phyloP scores from a whole-genome alignment of 2,797 vertebrate genomes.

The Anabas testudineus region DNA sequence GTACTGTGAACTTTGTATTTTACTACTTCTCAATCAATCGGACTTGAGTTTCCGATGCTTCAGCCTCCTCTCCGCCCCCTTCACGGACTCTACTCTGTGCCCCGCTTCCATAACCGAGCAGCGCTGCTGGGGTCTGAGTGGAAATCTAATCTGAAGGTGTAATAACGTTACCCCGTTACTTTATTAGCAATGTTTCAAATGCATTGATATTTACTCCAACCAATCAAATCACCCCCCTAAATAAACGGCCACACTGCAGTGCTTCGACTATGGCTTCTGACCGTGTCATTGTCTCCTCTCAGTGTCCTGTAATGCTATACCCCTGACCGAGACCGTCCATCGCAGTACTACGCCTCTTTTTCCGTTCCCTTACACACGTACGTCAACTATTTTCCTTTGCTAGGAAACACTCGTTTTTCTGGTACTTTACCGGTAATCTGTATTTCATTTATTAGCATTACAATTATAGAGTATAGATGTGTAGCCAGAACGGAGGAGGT shows the following conservation, averaged over 20 bases:
- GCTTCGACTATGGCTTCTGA: constrained; percentile 7
- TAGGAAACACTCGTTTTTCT: not conserved
- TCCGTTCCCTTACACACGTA: constrained; percentile 56
- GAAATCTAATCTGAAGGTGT: constrained; percentile 38
- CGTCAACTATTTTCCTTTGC: constrained; percentile 22
- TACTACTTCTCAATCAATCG: not conserved
- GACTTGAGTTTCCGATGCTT: constrained; percentile 28
- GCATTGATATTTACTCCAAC: not conserved
- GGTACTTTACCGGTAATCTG: not conserved
- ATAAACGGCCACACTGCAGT: constrained; percentile 21
- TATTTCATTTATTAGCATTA: not conserved
- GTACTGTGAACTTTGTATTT: constrained; percentile 13
- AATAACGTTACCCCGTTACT: not conserved
- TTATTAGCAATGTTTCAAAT: not conserved
- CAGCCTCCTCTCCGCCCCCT: constrained; percentile 31
- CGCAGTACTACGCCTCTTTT: constrained; percentile 49
- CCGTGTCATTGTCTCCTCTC: constrained; percentile 31
- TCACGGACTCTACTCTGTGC: constrained; percentile 13
- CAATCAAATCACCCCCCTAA: not conserved
- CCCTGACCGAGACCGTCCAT: constrained; percentile 38
- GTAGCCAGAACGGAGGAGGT: not conserved
- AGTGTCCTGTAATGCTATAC: constrained; percentile 66
- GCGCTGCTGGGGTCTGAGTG: constrained; percentile 31
- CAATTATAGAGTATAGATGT: not conserved
- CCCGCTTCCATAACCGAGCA: constrained; percentile 20